Conservation (phyloP, 2,113 vertebrate species). For the Onychostruthus taczanowskii region DNA sequence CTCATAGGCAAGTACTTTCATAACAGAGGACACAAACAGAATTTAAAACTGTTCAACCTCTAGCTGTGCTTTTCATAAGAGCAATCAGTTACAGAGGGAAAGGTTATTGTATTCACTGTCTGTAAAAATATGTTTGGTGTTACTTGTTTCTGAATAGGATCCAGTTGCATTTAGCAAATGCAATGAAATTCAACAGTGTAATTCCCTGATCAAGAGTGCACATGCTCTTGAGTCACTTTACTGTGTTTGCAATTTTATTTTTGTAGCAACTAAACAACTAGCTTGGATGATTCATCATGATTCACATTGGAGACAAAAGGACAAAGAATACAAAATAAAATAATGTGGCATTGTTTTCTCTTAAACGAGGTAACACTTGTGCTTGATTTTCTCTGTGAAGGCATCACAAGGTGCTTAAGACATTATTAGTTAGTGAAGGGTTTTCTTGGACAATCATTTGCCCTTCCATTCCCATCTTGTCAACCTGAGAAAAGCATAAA, state of each 20-base stretch:
- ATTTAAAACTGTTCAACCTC: background rate
- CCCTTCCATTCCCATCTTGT: background rate
- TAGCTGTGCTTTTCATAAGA: background rate
- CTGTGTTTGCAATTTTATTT: conserved; percentile 41
- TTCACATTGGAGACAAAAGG: conserved; percentile 36
- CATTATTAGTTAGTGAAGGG: conserved; percentile 16
- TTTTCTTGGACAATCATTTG: conserved; percentile 8
- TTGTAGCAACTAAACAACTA: conserved; percentile 48
- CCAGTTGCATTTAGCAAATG: background rate
- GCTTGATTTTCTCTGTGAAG: conserved; percentile 32
- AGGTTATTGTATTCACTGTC: background rate
- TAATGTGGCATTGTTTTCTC: background rate
- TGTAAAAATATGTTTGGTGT: background rate
- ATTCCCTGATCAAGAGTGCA: background rate
- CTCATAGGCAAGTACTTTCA: background rate
- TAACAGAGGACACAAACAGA: background rate
- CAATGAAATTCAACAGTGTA: conserved; percentile 15
- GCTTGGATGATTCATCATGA: conserved; percentile 60
- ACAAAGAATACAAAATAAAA: conserved; percentile 27
- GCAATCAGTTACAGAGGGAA: background rate
- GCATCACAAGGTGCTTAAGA: conserved; percentile 6
- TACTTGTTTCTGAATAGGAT: conserved; percentile 14
- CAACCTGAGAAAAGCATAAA: background rate
- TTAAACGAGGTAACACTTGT: background rate
- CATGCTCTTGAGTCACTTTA: background rate